A percentile compares a stretch with the other conserved stretches of the same genome.
These are phyloP conservation scores for Drosophila mimetica DNA, from an alignment of 2,888 invertebrate species.

Conservation along the genomic window DNA sequence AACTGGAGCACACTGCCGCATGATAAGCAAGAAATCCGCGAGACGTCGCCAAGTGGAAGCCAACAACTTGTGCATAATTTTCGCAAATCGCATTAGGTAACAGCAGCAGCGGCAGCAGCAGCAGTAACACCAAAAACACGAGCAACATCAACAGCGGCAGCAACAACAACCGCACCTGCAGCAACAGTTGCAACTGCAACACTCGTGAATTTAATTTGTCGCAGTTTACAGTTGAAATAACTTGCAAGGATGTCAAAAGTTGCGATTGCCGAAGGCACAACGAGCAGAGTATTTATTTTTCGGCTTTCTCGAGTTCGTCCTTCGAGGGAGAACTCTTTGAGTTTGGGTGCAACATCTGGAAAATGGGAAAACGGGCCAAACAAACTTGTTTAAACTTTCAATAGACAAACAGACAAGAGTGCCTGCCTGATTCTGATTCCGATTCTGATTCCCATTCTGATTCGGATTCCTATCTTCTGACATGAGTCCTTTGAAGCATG, in stretches of 20 bases:
- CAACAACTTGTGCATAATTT: slow-evolving; percentile 65
- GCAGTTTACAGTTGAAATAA: slow-evolving; percentile 74
- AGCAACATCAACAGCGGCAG: slow-evolving; percentile 22
- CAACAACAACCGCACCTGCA: slow-evolving; percentile 41
- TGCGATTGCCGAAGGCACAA: slow-evolving; percentile 35
- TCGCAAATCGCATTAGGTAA: slow-evolving; percentile 68
- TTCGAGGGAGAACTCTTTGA: slow-evolving; percentile 5
- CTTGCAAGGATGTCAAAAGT: slow-evolving; percentile 61
- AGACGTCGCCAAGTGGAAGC: slow-evolving; percentile 30
- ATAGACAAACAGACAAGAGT: slow-evolving; percentile 74
- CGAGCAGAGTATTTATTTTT: slow-evolving; percentile 33
- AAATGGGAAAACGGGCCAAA: slow-evolving; percentile 13
- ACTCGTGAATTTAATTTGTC: slow-evolving; percentile 73
- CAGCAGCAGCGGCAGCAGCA: slow-evolving; percentile 40
- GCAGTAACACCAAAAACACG: slow-evolving; percentile 31
- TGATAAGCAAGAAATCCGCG: slow-evolving; percentile 68
- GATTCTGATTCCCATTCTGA: slow-evolving; percentile 31
- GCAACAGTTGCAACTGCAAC: slow-evolving; percentile 45
- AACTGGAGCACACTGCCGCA: slow-evolving; percentile 44
- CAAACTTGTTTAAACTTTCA: slow-evolving; percentile 76
- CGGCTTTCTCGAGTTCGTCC: slow-evolving; percentile 5
- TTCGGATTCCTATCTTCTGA: slow-evolving; percentile 46
- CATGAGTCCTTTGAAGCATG: slow-evolving; percentile 71
- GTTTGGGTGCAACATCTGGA: slow-evolving; percentile 17
- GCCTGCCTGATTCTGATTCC: slow-evolving; percentile 43